These are phyloP conservation scores for Argyra leucocephala DNA, from an alignment of 2,888 invertebrate genomes.

Conservation along the genomic window DNA sequence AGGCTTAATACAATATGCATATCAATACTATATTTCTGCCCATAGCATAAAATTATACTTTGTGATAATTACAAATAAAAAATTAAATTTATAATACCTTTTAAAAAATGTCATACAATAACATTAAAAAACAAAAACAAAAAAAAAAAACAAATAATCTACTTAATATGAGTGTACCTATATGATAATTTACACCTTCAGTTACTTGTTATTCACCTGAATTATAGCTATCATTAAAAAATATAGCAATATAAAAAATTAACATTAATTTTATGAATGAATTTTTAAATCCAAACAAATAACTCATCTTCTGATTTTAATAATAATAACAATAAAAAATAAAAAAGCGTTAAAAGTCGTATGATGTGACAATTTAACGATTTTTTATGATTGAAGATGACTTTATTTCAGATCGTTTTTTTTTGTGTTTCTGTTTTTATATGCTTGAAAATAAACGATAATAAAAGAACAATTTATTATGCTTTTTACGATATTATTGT, in stretches of 20 bases:
- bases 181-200: background rate
- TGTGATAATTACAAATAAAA: too few relatives aligned
- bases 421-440: background rate
- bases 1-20: too few relatives aligned
- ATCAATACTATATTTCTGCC: too few relatives aligned
- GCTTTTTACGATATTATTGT: background rate
- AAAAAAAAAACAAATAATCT: too few relatives aligned
- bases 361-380: background rate
- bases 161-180: background rate
- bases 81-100: too few relatives aligned
- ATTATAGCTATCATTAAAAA: slow-evolving; percentile 1
- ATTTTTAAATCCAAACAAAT: background rate
- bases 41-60: too few relatives aligned
- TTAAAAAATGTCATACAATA: too few relatives aligned
- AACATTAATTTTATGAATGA: background rate
- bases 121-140: too few relatives aligned
- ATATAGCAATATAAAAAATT: background rate
- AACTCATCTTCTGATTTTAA: background rate
- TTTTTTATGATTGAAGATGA: slow-evolving; percentile 1
- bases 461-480: background rate
- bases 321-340: background rate
- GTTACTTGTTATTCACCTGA: background rate
- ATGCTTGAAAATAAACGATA: background rate
- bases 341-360: background rate
- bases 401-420: background rate